Percentiles rank a stretch among this genome's conserved stretches.
Conservation (phyloP, 1,140 invertebrate genomes). For the Chironomus striatipennis region DNA sequence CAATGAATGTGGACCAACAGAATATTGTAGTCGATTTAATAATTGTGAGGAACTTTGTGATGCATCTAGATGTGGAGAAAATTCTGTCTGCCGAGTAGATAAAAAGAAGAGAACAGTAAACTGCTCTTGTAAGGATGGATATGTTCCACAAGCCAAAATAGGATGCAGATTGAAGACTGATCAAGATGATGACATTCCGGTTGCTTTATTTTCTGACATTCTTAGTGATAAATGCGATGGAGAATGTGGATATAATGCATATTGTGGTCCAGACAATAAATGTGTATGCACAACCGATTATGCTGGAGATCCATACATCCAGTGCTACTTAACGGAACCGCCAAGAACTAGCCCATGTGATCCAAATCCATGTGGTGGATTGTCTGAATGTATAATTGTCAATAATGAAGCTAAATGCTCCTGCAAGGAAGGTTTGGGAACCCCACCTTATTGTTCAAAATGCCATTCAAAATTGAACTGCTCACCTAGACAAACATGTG, state of each 20-base stretch:
- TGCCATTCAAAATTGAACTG: neutral
- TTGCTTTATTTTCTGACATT: neutral
- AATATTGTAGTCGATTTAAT: neutral
- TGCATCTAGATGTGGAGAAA: neutral
- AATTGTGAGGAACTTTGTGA: neutral
- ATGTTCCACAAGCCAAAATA: neutral
- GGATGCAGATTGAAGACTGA: neutral
- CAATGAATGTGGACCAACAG: neutral
- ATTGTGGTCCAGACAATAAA: neutral
- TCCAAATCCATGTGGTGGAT: neutral
- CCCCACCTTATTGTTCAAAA: neutral
- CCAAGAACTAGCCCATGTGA: neutral
- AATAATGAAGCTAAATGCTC: neutral
- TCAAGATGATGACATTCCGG: neutral
- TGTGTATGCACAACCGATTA: neutral
- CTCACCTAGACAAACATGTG: no score
- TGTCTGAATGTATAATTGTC: neutral
- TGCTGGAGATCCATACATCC: neutral
- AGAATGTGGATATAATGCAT: neutral
- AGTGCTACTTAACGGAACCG: neutral
- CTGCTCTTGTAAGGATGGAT: neutral
- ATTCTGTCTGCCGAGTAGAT: neutral
- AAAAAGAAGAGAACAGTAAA: neutral
- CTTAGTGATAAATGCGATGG: neutral
- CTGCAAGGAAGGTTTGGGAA: neutral